Percentiles rank a stretch among this genome's conserved stretches.
phyloP scores from a whole-genome alignment of 2,113 vertebrate genomes.

The Melanostigma gelatinosum region DNA sequence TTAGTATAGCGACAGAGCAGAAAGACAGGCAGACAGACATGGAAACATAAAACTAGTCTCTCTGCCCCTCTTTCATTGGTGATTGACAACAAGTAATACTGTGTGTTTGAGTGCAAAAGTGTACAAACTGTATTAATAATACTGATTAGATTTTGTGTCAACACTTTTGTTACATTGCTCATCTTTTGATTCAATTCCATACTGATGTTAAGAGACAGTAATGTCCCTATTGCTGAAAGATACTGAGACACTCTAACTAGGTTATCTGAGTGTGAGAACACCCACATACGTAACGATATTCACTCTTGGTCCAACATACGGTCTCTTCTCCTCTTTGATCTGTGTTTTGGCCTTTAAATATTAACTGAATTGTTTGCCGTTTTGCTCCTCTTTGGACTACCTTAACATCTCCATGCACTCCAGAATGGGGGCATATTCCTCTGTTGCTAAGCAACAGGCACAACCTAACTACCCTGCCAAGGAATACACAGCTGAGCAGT shows the following conservation, averaged over 20 bases:
- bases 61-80: neutral
- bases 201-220: neutral
- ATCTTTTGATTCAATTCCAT: constrained; percentile 10
- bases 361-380: constrained; percentile 65
- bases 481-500: constrained; percentile 70
- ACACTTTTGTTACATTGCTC: neutral
- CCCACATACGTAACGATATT: neutral
- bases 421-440: constrained; percentile 62
- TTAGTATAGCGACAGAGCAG: neutral
- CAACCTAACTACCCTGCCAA: constrained; percentile 74
- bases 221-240: neutral
- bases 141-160: neutral
- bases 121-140: neutral
- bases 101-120: neutral
- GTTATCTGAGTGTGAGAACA: neutral
- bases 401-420: constrained; percentile 52
- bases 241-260: neutral
- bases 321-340: constrained; percentile 43
- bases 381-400: constrained; percentile 70
- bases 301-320: neutral
- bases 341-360: constrained; percentile 57
- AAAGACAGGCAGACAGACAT: constrained; percentile 42
- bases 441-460: constrained; percentile 83
- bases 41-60: constrained; percentile 21
- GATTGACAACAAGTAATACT: neutral